A percentile compares a stretch with the other conserved stretches of the same genome.
These are phyloP conservation scores for Polydrusus pterygomalis DNA, from an alignment of 2,888 invertebrate species.

Conservation along the genomic window DNA sequence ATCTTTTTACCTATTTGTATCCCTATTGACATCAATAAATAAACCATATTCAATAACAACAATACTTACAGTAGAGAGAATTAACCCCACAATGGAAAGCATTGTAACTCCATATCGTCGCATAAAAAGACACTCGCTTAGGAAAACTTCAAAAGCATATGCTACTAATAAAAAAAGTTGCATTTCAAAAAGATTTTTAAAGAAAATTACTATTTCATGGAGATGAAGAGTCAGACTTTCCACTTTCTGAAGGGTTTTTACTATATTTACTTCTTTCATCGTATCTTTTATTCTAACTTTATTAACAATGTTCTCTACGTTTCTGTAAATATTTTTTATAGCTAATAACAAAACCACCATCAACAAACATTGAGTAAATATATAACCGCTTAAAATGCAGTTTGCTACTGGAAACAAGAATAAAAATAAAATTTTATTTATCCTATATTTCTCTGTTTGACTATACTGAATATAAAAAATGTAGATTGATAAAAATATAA, in stretches of 20 bases:
- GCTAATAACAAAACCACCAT: background rate
- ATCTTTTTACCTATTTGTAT: no score
- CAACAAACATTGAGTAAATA: background rate
- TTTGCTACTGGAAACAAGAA: background rate
- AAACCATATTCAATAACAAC: background rate
- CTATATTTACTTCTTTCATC: background rate
- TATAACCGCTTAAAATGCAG: background rate
- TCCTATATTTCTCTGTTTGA: background rate
- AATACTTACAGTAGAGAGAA: background rate
- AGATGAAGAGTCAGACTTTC: background rate
- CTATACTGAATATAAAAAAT: background rate
- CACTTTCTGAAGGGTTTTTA: background rate
- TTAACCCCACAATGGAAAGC: background rate
- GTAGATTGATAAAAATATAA: background rate
- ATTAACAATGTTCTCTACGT: no score
- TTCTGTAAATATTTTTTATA: background rate
- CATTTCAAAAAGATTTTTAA: conserved; percentile 1
- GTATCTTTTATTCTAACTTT: background rate
- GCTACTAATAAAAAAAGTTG: background rate
- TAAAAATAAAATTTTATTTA: background rate
- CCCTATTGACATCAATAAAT: no score
- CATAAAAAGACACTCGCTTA: background rate
- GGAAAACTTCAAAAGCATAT: background rate
- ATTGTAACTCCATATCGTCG: background rate
- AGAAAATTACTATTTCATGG: background rate